Percentiles rank a stretch among this genome's conserved stretches.
Evolutionary conservation across 2,113 vertebrate genomes (phyloP).

Genomic region (Cinclus mexicanus): DNA sequence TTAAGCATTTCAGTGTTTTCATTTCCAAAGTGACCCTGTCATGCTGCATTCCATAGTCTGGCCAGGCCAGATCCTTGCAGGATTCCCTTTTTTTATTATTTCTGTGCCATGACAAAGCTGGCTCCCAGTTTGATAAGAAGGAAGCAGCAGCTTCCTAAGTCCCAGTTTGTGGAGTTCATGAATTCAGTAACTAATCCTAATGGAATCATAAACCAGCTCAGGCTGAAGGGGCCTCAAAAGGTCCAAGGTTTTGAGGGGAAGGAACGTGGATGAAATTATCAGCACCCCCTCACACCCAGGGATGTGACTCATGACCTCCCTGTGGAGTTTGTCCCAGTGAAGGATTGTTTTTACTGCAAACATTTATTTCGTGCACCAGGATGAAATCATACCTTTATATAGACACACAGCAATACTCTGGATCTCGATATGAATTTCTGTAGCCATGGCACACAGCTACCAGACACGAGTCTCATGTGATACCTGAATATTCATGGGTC

Average conservation of each 20-base stretch:
- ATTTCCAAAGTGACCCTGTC: background rate
- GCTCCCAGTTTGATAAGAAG: background rate
- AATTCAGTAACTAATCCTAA: background rate
- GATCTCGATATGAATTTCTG: accelerated
- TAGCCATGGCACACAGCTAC: background rate
- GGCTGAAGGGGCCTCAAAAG: accelerated
- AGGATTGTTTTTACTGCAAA: background rate
- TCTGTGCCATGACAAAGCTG: background rate
- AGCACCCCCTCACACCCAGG: accelerated
- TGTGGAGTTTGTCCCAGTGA: background rate
- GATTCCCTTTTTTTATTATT: background rate
- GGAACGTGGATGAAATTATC: background rate
- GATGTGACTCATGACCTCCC: background rate
- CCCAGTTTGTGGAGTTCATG: background rate
- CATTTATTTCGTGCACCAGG: background rate
- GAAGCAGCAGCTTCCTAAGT: background rate
- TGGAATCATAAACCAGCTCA: background rate
- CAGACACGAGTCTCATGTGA: background rate
- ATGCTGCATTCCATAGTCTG: background rate
- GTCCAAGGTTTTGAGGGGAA: background rate
- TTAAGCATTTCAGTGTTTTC: background rate
- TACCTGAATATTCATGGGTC: background rate
- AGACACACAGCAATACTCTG: too few species aligned
- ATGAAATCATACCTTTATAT: background rate
- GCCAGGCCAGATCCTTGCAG: background rate